Conservation (phyloP, 2,797 vertebrate genomes). For the Okamejei kenojei region DNA sequence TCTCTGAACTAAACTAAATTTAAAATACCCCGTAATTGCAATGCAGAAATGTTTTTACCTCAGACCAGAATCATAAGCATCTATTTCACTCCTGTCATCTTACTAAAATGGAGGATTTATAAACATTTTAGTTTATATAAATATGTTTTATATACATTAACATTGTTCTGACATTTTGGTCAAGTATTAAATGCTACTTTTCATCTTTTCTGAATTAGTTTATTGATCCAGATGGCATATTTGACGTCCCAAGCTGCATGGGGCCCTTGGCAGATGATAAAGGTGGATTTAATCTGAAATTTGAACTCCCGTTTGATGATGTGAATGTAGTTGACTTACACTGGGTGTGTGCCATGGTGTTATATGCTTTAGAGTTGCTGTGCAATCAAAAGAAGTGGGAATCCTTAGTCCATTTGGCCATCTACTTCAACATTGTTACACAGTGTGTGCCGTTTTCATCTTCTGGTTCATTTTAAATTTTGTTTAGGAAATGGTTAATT, state of each 20-base stretch:
- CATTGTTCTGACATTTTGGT: no score
- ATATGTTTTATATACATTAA: not conserved
- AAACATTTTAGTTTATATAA: not conserved
- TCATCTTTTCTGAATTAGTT: slow-evolving; percentile 44
- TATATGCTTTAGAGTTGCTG: slow-evolving; percentile 75
- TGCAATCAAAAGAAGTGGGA: slow-evolving; percentile 79
- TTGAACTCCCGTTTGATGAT: slow-evolving; percentile 67
- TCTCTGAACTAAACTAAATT: not conserved
- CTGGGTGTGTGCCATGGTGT: slow-evolving; percentile 69
- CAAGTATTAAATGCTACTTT: not conserved
- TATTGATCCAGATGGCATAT: slow-evolving; percentile 68
- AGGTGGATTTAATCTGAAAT: slow-evolving; percentile 66
- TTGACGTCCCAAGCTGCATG: slow-evolving; percentile 59
- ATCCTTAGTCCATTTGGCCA: slow-evolving; percentile 70
- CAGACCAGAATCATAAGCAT: not conserved
- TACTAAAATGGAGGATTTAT: not conserved
- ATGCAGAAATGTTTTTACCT: not conserved
- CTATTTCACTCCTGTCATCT: not conserved
- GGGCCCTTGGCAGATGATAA: slow-evolving; percentile 63
- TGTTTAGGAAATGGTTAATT: not conserved
- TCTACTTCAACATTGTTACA: slow-evolving; percentile 75
- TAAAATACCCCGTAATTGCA: not conserved
- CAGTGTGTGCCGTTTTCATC: slow-evolving; percentile 55
- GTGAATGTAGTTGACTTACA: slow-evolving; percentile 69
- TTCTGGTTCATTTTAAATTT: not conserved